Base-by-base conservation (phyloP, 2,113 vertebrate genomes). In the Podarcis cretensis region DNA sequence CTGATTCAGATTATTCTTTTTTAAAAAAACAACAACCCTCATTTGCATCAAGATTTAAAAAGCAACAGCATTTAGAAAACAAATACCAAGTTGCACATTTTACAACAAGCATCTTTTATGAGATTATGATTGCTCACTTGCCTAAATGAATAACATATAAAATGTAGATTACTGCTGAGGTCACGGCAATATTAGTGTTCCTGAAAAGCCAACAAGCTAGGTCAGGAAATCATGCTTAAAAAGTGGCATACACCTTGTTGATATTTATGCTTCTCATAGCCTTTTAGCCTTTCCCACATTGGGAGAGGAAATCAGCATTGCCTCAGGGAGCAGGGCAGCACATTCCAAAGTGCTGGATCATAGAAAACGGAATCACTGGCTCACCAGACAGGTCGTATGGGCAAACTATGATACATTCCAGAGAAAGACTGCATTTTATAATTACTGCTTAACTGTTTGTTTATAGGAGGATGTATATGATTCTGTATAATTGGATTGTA, bases 141-240 rank as follows among this genome's bases (percentile, higher is more conserved):
- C 16, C 59, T 79, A 54, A 63, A 66, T 10, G 25, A 85, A 30
- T 54, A 35, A 84, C 21, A 6, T 81, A 54, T 79, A 87, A 30
- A 83, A 48, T 82, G 63, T 71, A 79, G 68, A 81, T 81, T 59
- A 43, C 90, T 16, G 30, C 9, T 89, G 6, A 54, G 57, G 77
- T 73, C 35, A 74, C 37, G 87, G 0, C 77, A 59, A 87, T 81
- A 63, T 35, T 30, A 63, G 21, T 43, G 43, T 84, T 57, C 18
- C 7, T 66, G 32, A 63, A 3, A 27, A 1, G 0, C 30, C 75
- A 10, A 32, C 74, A 80, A 48, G 16, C n/a, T 76, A 18, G 8
- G 1, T 68, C 88, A 78, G 92, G 84, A 85, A 93, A 89, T 85
- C 73, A 40, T 63, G 59, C 77, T 83, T 83, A 87, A 1, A 65